Percentiles rank a stretch among this genome's conserved stretches.
Conservation (phyloP, 2,888 invertebrate species). For the Argyresthia goedartella region DNA sequence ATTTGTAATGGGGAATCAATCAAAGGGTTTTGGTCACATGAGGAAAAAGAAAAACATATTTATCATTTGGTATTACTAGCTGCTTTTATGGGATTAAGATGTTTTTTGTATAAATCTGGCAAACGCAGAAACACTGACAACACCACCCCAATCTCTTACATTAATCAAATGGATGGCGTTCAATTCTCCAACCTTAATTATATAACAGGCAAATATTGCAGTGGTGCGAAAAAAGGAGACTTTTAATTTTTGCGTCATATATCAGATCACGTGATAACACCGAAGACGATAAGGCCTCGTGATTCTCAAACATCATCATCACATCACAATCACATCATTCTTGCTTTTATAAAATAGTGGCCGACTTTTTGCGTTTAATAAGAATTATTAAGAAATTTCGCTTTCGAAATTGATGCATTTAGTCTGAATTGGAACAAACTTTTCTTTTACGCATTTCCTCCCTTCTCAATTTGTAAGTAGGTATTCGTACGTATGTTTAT, state of each 20-base stretch:
- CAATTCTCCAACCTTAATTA: not conserved
- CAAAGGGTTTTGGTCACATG: too few species aligned
- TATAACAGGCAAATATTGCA: not conserved
- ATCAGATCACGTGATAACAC: not conserved
- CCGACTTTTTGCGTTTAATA: not conserved
- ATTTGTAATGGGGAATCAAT: too few species aligned
- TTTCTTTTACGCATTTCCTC: constrained; percentile 12
- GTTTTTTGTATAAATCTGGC: too few species aligned
- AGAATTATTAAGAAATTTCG: not conserved
- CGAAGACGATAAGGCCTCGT: not conserved
- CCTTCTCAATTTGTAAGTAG: constrained; percentile 10
- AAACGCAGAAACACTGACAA: too few species aligned
- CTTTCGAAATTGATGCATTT: not conserved
- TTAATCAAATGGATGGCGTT: too few species aligned
- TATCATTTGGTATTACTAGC: too few species aligned
- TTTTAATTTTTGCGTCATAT: not conserved
- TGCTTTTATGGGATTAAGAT: too few species aligned
- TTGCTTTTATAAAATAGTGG: not conserved
- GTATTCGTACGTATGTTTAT: too few species aligned
- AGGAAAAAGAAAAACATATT: too few species aligned
- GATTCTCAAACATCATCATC: not conserved
- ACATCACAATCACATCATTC: not conserved
- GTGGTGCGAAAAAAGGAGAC: not conserved
- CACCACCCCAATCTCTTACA: too few species aligned
- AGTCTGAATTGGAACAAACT: not conserved